Evolutionary conservation across 2,113 vertebrate species (phyloP), one percentile per base, ranked within the genome.

Genomic region (Perca flavescens): DNA sequence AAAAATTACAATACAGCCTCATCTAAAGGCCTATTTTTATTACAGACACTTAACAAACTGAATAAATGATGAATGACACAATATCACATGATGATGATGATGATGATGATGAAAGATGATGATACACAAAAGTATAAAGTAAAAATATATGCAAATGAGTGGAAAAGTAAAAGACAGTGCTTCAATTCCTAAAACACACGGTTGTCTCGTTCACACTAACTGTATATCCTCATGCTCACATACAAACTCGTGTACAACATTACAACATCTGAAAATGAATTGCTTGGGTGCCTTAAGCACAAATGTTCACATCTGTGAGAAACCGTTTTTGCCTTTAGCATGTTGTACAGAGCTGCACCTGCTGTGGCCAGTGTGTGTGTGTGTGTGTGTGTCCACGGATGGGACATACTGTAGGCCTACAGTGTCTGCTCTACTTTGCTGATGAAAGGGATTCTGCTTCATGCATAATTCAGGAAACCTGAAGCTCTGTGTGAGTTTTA

Each of bases 231-330:
- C 21, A 62, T 25, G 21, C 10, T 13, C 11, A 61, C 71, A n/a
- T 0, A 17, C 19, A 68, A 58, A 40, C 25, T 43, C 11, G 4
- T 15, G n/a, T n/a, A 40, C 50, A 70, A 28, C 80, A 77, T 65
- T 31, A 4, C 53, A 57, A 47, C 4, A 47, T 50, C 19, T 22
- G 15, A 73, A 63, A 50, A 31, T 47, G 3, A 13, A 80, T 28
- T 22, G 25, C 54, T 3, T 36, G 5, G 9, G 14, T 21, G 46
- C 67, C 31, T 43, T 52, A 4, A 46, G 16, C 15, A 54, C 49
- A 62, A 47, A 50, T 68, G 69, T 74, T 77, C 69, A 77, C 72
- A 57, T 74, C 54, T 46, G 47, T 74, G 56, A 74, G 54, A 67
- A 56, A 46, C 40, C 12, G 9, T 10, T 74, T 74, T 56, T 79